Evolutionary conservation across 2,888 invertebrate genomes (phyloP).

Genomic region (Tetranychus truncatus): DNA sequence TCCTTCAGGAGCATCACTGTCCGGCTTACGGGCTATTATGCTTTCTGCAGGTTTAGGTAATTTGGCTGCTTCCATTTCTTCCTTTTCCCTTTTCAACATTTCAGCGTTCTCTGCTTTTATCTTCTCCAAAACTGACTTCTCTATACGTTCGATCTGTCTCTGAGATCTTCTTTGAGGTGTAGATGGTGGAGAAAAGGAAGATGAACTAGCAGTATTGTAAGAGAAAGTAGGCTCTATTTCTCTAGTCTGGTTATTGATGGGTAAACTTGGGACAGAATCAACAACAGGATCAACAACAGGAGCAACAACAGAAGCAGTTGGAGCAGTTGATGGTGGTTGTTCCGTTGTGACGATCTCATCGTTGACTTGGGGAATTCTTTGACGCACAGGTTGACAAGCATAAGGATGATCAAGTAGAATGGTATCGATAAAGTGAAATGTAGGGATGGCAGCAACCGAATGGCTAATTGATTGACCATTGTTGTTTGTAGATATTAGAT

Average conservation of each 20-base stretch:
- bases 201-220: neutral
- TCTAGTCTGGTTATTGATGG: neutral
- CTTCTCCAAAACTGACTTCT: constrained; percentile 31
- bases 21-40: constrained; percentile 1
- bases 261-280: neutral
- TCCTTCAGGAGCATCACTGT: neutral
- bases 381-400: constrained; percentile 4
- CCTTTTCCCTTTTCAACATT: constrained; percentile 30
- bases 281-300: neutral
- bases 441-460: neutral
- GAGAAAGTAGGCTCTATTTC: neutral
- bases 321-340: neutral
- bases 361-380: neutral
- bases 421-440: neutral
- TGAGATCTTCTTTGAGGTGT: constrained; percentile 30
- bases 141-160: constrained; percentile 31
- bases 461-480: neutral
- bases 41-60: neutral
- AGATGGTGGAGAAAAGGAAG: constrained; percentile 1
- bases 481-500: no score
- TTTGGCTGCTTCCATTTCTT: constrained; percentile 25
- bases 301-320: neutral
- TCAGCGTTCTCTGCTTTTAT: constrained; percentile 32
- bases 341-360: neutral
- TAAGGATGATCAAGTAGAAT: constrained; percentile 1